Evolutionary conservation across 1,140 invertebrate genomes (phyloP), one percentile per base, ranked within the genome.

Genomic region (Ceratina australensis): DNA sequence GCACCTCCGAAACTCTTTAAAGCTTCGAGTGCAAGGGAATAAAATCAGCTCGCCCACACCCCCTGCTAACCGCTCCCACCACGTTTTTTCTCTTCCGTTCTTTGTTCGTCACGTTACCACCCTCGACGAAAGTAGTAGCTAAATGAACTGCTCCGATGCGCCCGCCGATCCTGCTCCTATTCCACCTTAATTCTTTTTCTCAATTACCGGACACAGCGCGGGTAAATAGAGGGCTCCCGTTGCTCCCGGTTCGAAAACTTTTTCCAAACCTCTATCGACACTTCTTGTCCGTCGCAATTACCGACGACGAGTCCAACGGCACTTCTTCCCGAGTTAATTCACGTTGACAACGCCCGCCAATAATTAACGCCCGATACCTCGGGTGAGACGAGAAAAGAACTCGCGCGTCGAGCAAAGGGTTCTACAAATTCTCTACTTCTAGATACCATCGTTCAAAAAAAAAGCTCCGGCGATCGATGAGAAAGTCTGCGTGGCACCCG

Each of bases 1-100:
- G 49, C 67, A 77, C 57, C 67, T 77, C 52, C 67, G 66, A 71
- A 77, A 71, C 66, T 71, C 67, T 77, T 77, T 71, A 77, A 63
- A 71, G 57, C 74, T 63, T 63, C 74, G 10, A 71, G 49, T 61
- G 67, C 57, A 20, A 63, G 67, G 74, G 74, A 77, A 77, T 54
- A 61, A 33, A 68, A 69, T 61, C 66, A 42, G 56, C 15, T 61
- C 33, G 5, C n/a, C 0, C 26, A 18, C 26, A 18, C 33, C 57
- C n/a, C 18, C 22, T 24, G 18, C 10, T 56, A 42, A 42, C 33
- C 33, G 33, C 33, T 13, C 65, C 15, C 5, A 16, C 7, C 10
- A 3, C n/a, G 0, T 26, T 0, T 3, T 28, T 42, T 26, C 22
- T 2, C 10, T 24, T 5, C n/a, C 10, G 5, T 18, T 52, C n/a